Base-by-base conservation (phyloP, 2,888 invertebrate genomes). In the Acanthosoma haemorrhoidale region DNA sequence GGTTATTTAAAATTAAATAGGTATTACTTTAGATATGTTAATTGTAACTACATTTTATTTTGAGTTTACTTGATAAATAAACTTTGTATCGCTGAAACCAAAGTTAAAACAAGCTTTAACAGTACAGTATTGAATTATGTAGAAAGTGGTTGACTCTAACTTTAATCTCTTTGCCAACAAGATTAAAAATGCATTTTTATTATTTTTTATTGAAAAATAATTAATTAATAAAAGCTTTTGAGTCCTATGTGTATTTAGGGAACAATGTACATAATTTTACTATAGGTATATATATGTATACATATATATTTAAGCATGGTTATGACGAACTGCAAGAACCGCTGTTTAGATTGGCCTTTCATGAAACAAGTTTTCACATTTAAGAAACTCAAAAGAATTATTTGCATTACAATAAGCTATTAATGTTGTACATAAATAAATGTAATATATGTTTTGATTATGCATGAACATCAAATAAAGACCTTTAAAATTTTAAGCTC, bases 371-470 rank as follows among this genome's bases (percentile, higher is more conserved):
- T 31, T 57, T 67, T 25, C 6, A 32, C n/a, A 57, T 67, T 51
- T 15, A 25, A 57, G 36, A 43, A 38, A 3, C 18, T 21, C 13
- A 41, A 31, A 41, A 67, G 51, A 57, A 41, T 29, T n/a, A 15
- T 41, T 41, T 25, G 41, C 64, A 64, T 4, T 64, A 64, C 39
- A 51, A 29, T 38, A 71, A 70, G 67, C 70, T 72, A 70, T 72
- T 70, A 70, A 51, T 70, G 72, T 72, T 72, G 72, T 72, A 72
- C 38, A 72, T 72, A 72, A 60, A 41, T 41, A 69, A 51, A 67
- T 67, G 67, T 67, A 67, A 51, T 57, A 67, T 67, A 67, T 32
- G 29, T 36, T 57, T 29, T 67, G 31, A 67, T 67, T 64, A 39
- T 67, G 67, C 67, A 51, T 67, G 67, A 43, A 34, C 18, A 51